A percentile compares a stretch with the other conserved stretches of the same genome.
Conservation (phyloP, 2,888 invertebrate genomes). For the Drosophila paranaensis region DNA sequence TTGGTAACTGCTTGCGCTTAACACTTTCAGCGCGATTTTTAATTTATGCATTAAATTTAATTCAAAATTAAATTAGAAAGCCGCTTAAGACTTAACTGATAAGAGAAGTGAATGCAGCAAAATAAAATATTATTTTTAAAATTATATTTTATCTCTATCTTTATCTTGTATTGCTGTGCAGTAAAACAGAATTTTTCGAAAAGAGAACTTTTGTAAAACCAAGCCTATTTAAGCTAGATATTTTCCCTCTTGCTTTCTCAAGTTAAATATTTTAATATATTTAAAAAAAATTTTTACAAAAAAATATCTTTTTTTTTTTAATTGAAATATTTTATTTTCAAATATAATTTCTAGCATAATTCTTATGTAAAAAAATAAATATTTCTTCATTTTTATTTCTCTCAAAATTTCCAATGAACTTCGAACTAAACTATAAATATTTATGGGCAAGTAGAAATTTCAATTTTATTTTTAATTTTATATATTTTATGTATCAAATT, state of each 20-base stretch:
- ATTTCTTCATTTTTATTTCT: not conserved
- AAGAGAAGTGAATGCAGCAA: not conserved
- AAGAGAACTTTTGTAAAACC: too few species aligned
- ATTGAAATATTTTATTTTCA: not conserved
- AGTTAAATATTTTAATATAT: too few species aligned
- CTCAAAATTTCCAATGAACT: not conserved
- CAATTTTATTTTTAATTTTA: not conserved
- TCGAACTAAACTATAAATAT: not conserved
- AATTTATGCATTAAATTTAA: constrained; percentile 61
- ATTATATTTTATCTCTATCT: not conserved
- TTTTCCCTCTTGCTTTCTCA: too few species aligned
- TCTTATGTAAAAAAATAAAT: not conserved
- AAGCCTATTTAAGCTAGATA: too few species aligned
- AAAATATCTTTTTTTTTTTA: not conserved
- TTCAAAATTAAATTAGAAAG: constrained; percentile 59
- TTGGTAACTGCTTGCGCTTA: constrained; percentile 63
- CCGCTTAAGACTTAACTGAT: not conserved
- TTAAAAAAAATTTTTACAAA: too few species aligned
- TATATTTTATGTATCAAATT: not conserved
- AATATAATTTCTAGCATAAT: too few species aligned
- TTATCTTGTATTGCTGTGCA: not conserved
- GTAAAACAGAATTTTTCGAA: not conserved
- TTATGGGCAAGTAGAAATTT: not conserved
- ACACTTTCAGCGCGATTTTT: constrained; percentile 47
- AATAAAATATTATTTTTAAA: not conserved